These are phyloP conservation scores for Deilephila elpenor DNA, from an alignment of 2,888 invertebrate species.

Conservation along the genomic window DNA sequence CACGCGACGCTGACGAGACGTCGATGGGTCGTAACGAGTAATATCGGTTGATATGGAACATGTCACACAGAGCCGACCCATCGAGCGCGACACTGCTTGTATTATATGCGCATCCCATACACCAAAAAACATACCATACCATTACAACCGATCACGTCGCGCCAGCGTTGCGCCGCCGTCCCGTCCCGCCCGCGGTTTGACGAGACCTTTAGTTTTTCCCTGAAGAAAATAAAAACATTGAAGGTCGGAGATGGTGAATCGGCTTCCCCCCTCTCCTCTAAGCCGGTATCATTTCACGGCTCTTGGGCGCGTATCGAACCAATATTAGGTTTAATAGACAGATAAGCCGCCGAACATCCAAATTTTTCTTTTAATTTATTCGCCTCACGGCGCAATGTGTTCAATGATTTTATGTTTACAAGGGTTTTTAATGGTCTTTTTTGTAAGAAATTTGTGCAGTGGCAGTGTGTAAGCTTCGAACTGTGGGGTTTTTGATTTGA, in stretches of 20 bases:
- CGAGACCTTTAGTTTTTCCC: constrained; percentile 33
- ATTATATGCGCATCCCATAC: too few relatives aligned
- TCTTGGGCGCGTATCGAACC: constrained; percentile 81
- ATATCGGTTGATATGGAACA: too few relatives aligned
- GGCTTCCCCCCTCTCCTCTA: constrained; percentile 46
- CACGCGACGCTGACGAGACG: too few relatives aligned
- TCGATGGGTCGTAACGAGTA: too few relatives aligned
- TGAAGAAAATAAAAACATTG: constrained; percentile 54
- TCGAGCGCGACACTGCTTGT: too few relatives aligned
- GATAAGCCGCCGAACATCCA: constrained; percentile 63
- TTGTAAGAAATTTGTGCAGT: not conserved
- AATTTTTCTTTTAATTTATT: constrained; percentile 20
- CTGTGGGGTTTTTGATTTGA: not conserved
- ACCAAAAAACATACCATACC: too few relatives aligned
- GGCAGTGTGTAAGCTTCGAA: not conserved
- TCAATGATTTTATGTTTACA: too few relatives aligned
- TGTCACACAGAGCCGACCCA: too few relatives aligned
- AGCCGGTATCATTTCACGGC: constrained; percentile 76
- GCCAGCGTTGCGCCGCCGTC: too few relatives aligned
- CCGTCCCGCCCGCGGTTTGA: too few relatives aligned
- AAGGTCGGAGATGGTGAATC: constrained; percentile 61
- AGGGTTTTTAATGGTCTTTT: not conserved
- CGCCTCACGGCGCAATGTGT: not conserved
- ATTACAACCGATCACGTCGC: too few relatives aligned
- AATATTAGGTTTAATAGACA: constrained; percentile 84